These are phyloP conservation scores for Marmota monax DNA, from an alignment of 2,113 vertebrate species.

Conservation along the genomic window DNA sequence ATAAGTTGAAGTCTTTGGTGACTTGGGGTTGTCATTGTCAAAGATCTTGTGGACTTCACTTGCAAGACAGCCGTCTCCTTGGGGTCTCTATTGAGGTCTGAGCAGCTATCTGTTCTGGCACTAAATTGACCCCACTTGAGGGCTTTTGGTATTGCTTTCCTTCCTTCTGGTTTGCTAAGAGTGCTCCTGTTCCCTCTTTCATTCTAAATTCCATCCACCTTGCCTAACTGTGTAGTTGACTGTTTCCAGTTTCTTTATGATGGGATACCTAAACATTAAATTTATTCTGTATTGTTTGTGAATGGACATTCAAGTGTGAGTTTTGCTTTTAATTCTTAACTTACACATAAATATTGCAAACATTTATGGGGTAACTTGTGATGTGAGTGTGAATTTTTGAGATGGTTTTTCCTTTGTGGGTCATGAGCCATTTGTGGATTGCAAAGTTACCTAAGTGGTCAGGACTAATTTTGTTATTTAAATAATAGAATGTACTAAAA, in stretches of 20 bases:
- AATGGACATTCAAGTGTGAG: background rate
- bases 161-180: background rate
- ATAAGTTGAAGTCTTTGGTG: background rate
- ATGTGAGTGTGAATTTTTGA: background rate
- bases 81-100: background rate
- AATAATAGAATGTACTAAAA: background rate
- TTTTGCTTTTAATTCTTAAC: background rate
- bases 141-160: background rate
- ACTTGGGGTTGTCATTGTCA: background rate
- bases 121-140: background rate
- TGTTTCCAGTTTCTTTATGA: background rate
- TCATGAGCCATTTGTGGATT: background rate
- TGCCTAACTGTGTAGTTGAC: background rate
- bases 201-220: background rate
- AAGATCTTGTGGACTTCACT: background rate
- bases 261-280: background rate
- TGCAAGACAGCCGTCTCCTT: background rate
- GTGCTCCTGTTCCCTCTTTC: background rate
- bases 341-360: background rate
- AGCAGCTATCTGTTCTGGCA: background rate
- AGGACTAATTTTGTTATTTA: background rate
- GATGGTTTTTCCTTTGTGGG: background rate
- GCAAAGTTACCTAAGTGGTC: background rate
- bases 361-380: background rate
- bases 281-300: background rate